Evolutionary conservation across 1,140 invertebrate species (phyloP).

Genomic region (Zophobas morio): DNA sequence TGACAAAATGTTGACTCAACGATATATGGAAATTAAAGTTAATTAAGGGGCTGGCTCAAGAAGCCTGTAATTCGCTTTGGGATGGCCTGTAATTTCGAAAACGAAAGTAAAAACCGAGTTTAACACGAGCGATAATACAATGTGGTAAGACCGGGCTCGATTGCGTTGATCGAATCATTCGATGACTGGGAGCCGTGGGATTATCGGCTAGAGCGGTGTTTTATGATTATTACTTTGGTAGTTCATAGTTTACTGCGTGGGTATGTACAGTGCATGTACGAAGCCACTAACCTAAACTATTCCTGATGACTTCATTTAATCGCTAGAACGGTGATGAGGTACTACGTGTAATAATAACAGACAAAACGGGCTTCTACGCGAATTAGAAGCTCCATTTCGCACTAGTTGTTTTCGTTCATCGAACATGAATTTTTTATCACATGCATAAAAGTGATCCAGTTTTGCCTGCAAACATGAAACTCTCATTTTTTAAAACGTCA

Average conservation of each 20-base stretch:
- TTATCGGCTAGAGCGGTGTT: conserved; percentile 15
- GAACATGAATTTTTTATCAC: no score
- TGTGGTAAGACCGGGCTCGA: neutral
- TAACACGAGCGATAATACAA: neutral
- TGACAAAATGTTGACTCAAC: conserved; percentile 39
- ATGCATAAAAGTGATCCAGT: no score
- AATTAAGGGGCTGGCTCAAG: conserved; percentile 12
- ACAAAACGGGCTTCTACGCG: no score
- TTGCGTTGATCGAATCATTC: conserved; percentile 24
- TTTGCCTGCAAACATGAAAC: no score
- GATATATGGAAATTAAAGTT: conserved; percentile 39
- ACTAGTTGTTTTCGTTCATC: no score
- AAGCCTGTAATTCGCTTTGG: neutral
- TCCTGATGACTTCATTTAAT: neutral
- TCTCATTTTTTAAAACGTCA: no score
- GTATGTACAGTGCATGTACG: conserved; percentile 9
- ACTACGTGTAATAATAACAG: no score
- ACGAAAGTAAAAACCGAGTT: conserved; percentile 29
- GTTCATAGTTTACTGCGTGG: conserved; percentile 24
- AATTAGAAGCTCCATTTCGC: no score
- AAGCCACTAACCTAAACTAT: neutral
- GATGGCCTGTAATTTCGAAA: conserved; percentile 20
- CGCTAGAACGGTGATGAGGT: neutral
- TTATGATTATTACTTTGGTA: conserved; percentile 33
- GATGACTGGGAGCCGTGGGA: neutral